Conservation (phyloP, 2,797 vertebrate species). For the Cryptoprocta ferox region DNA sequence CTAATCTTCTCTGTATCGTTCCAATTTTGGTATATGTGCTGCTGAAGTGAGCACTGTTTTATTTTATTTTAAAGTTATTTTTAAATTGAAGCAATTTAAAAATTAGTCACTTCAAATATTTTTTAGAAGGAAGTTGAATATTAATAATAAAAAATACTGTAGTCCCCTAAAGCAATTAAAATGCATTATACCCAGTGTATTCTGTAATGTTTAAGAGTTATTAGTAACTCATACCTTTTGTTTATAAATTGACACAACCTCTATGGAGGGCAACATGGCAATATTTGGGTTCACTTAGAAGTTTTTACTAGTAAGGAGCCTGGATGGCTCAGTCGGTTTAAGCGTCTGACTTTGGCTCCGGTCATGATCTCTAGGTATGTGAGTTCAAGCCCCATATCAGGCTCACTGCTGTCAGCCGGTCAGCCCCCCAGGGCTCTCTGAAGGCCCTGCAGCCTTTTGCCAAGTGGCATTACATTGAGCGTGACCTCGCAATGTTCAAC, state of each 20-base stretch:
- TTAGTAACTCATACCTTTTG: neutral
- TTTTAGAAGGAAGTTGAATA: neutral
- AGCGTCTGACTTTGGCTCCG: no score
- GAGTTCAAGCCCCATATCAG: no score
- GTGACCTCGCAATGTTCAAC: slow-evolving; percentile 95
- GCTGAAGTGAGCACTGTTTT: neutral
- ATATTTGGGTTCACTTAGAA: neutral
- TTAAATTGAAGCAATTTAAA: neutral
- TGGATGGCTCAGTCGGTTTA: no score
- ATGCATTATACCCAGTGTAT: neutral
- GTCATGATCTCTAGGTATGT: no score
- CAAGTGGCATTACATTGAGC: slow-evolving; percentile 98
- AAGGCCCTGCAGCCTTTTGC: slow-evolving; percentile 94
- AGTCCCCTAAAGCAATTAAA: neutral
- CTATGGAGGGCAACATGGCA: neutral
- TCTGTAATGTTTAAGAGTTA: neutral
- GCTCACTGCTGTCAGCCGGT: no score
- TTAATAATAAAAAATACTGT: neutral
- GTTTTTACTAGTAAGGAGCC: neutral
- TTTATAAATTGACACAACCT: neutral
- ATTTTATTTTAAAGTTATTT: neutral
- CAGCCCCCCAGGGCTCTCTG: slow-evolving; percentile 80
- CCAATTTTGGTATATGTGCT: no score
- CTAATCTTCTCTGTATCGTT: no score
- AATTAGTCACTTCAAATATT: neutral